Evolutionary conservation across 2,797 vertebrate genomes (phyloP).

Genomic region (Varecia variegata): DNA sequence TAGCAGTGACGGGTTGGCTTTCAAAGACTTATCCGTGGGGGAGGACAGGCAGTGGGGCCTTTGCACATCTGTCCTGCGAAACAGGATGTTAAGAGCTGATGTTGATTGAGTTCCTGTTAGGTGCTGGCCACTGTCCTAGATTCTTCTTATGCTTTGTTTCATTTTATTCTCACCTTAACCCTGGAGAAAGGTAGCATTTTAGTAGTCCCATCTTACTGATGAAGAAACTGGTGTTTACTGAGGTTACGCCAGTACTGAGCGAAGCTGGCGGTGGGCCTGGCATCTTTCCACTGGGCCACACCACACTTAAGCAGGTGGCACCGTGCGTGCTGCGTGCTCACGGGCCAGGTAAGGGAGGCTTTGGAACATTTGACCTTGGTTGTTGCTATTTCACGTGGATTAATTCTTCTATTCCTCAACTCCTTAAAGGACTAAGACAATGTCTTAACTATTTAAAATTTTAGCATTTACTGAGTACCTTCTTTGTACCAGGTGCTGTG

Average conservation of each 20-base stretch:
- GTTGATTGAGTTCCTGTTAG: no score
- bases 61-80: not conserved
- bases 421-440: not conserved
- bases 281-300: not conserved
- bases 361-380: not conserved
- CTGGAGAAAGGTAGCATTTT: not conserved
- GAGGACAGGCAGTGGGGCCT: not conserved
- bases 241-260: not conserved
- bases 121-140: no score
- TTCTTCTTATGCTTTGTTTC: not conserved
- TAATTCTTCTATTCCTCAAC: not conserved
- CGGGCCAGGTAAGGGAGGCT: rapidly evolving
- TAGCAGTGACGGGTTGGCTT: not conserved
- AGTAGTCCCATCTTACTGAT: no score
- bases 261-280: no score
- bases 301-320: rapidly evolving
- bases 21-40: not conserved
- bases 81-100: rapidly evolving
- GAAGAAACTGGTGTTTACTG: no score
- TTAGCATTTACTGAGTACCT: not conserved
- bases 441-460: not conserved
- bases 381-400: not conserved
- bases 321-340: rapidly evolving
- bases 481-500: not conserved
- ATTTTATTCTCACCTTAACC: not conserved